Evolutionary conservation across 2,797 vertebrate genomes (phyloP), one percentile per base, ranked within the genome.

Genomic region (Bovichtus variegatus): DNA sequence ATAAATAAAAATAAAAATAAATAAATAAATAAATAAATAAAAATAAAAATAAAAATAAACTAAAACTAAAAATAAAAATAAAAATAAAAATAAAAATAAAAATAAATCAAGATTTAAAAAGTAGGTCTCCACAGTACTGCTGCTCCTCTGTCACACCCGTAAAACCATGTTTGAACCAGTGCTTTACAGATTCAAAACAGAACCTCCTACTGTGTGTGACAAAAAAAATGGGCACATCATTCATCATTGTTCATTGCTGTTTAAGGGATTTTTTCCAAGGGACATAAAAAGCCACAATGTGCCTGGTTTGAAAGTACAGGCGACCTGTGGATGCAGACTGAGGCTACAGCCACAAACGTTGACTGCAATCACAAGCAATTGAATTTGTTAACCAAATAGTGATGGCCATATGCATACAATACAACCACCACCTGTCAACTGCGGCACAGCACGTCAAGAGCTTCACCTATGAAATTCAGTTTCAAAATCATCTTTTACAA

Each of bases 361-460:
- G 76, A 46, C 71, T 74, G 72, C 72, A 82, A 86, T 79, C 58
- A 86, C 74, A 76, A 82, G 75, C 58, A 50, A 77, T 84, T 84
- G 69, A 3, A 87, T 91, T 91, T 91, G 87, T 90, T 91, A 89
- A 84, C 12, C 91, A 90, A 90, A 93, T 80, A 40, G 11, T 18
- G 77, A 79, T 6, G 72, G 59, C 76, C 46, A 27, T 38, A 54
- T 47, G 21, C 62, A 69, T 21, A 74, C 55, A 65, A 71, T 12
- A 61, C 47, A 36, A 71, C 71, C 57, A 40, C 76, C 63, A 61
- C 46, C 72, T 63, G 51, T 58, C 72, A 27, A 6, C 76, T 64
- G 75, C 16, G 31, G 71, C 58, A 38, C 74, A 70, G 76, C 71
- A 50, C 71, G 61, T 74, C 34, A 38, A 68, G 25, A 78, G 72